Conservation (phyloP, 2,797 vertebrate genomes). For the Sarcoramphus papa region DNA sequence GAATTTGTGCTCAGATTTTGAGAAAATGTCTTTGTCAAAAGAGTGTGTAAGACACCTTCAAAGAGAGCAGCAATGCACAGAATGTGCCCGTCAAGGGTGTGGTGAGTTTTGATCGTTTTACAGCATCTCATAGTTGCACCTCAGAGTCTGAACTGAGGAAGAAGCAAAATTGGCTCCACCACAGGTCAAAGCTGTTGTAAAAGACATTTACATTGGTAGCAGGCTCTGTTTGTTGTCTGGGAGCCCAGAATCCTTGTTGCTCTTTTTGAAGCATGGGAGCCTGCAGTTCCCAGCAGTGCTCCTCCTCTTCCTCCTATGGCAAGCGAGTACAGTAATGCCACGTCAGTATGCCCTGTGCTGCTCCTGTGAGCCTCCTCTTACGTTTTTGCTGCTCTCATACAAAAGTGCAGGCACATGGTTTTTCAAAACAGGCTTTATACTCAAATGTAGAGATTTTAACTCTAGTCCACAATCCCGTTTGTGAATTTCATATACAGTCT, state of each 20-base stretch:
- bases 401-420: background rate
- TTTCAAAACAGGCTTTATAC: background rate
- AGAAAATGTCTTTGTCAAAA: background rate
- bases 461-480: background rate
- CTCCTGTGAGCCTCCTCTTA: background rate
- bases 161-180: background rate
- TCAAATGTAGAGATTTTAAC: background rate
- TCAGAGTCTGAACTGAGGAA: background rate
- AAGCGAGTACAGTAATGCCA: fast-evolving
- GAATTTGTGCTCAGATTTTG: background rate
- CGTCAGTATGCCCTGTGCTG: background rate
- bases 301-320: background rate
- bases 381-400: background rate
- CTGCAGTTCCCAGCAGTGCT: background rate
- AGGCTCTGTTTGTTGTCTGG: background rate
- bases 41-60: background rate
- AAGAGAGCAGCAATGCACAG: background rate
- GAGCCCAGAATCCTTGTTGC: background rate
- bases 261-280: background rate
- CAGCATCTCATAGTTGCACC: background rate
- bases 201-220: background rate
- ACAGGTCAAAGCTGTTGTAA: background rate
- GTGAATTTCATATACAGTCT: background rate
- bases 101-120: background rate
- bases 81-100: background rate